phyloP scores from a whole-genome alignment of 37 sponge, comb jelly and placozoan species.

The Agelas oroides region DNA sequence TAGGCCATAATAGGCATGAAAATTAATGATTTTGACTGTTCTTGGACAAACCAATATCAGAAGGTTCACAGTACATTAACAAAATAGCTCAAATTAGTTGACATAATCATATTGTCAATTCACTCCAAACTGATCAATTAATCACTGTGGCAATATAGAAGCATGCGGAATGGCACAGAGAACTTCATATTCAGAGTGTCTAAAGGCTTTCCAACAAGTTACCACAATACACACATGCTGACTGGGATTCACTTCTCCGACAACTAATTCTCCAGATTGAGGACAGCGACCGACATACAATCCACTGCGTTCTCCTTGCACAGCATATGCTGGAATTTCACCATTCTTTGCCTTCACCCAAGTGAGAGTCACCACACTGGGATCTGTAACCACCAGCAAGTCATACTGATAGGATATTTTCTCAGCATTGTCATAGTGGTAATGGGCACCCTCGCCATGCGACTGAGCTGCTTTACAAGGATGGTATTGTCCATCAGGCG shows the following conservation, averaged over 20 bases:
- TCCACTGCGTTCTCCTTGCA: neutral
- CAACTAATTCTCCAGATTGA: neutral
- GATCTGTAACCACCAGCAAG: neutral
- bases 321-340: neutral
- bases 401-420: neutral
- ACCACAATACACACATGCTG: neutral
- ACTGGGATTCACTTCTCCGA: neutral
- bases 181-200: neutral
- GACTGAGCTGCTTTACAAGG: too few species aligned
- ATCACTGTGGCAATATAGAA: neutral
- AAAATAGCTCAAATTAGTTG: too few species aligned
- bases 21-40: too few species aligned
- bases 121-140: too few species aligned
- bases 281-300: neutral
- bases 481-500: neutral
- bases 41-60: too few species aligned
- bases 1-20: too few species aligned
- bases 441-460: too few species aligned
- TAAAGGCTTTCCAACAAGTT: neutral
- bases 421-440: neutral
- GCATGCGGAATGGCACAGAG: neutral
- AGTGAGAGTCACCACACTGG: neutral
- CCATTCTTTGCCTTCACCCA: neutral
- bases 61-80: too few species aligned
- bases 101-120: too few species aligned